Evolutionary conservation across 2,888 invertebrate genomes (phyloP), one percentile per base, ranked within the genome.

Genomic region (Carterocephalus palaemon): DNA sequence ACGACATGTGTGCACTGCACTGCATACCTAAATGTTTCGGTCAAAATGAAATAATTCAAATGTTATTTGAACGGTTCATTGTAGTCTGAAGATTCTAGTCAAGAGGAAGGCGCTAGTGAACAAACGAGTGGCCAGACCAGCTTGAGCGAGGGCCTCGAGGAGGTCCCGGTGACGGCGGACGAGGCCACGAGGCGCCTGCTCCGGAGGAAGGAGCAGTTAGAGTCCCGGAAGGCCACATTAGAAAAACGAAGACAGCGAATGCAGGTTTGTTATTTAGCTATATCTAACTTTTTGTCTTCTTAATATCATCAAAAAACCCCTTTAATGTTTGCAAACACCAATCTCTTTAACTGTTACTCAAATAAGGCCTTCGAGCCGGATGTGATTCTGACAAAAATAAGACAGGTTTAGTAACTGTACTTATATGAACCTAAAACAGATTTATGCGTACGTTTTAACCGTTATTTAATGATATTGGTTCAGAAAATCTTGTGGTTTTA

Each of bases 131-230:
- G 65, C 1, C 67, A 67, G 1, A 54, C 64, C 24, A 64, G 67
- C 46, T 49, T 89, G 59, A 89, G 89, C 62, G 91, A 90, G 59
- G 89, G 88, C 31, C 84, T 82, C 31, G 72, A 68, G 31, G 72
- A 68, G 31, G 64, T 67, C 26, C 70, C 67, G 51, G 79, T 78
- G 48, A 87, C 77, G 47, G 87, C 88, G 24, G 86, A 86, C 57
- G 86, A 86, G 48, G 67, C 78, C 23, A 88, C 88, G 0, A 67
- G 70, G 39, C 69, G 62, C 33, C 66, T 88, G 45, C 71, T 88
- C 42, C 65, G 74, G 19, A 69, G 87, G 36, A 83, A 86, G 52
- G 86, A 84, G 55, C 79, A 73, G 48, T 74, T 88, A 19, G 86
- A 88, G 62, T 68, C 67, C 2, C 70, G 82, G 29, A 76, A 81